Evolutionary conservation across 2,113 vertebrate genomes (phyloP).

Genomic region (Myrmophylax atrothorax): DNA sequence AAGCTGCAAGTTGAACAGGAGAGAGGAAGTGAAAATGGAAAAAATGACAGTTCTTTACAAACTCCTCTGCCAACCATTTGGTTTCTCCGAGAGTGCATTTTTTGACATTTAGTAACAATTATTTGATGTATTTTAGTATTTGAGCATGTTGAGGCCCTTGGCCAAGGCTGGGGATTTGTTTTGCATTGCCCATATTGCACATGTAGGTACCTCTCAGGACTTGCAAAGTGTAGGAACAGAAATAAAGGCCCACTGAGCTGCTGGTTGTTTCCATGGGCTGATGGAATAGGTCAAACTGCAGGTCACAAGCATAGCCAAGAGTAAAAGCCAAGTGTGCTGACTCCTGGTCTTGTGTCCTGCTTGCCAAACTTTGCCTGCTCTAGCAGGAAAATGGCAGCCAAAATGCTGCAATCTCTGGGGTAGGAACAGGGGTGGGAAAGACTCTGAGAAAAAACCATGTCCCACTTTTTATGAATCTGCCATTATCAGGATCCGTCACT

Average conservation of each 20-base stretch:
- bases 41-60: not conserved
- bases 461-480: not conserved
- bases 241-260: not conserved
- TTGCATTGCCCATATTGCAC: not conserved
- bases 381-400: not conserved
- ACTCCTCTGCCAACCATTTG: not conserved
- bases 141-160: not conserved
- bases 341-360: not conserved
- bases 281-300: not conserved
- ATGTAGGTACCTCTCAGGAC: not conserved
- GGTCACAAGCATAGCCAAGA: not conserved
- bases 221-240: not conserved
- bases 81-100: not conserved
- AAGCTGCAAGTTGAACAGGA: not conserved
- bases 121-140: not conserved
- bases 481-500: not conserved
- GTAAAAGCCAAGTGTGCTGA: constrained; percentile 1
- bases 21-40: not conserved
- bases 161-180: not conserved
- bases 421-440: not conserved
- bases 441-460: not conserved
- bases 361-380: not conserved
- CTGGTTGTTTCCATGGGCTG: not conserved
- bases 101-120: not conserved
- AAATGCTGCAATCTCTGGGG: not conserved